Conservation (phyloP, 2,888 invertebrate genomes). For the Rhingia campestris region DNA sequence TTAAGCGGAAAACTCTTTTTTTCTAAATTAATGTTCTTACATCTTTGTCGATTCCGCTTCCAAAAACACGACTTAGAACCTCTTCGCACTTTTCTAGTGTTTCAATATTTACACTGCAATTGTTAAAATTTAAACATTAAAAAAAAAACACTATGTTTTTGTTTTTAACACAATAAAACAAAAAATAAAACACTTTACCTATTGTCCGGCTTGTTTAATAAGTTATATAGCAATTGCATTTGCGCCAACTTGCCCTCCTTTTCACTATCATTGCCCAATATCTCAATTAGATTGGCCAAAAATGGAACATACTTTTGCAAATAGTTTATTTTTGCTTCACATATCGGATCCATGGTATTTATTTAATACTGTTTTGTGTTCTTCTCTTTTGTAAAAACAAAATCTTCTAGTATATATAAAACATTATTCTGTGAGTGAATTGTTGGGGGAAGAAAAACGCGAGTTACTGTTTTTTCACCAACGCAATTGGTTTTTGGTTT, state of each 20-base stretch:
- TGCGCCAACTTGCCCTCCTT: conserved; percentile 65
- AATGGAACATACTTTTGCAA: conserved; percentile 76
- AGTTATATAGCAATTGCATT: conserved; percentile 65
- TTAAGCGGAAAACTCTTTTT: background rate
- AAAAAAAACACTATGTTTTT: background rate
- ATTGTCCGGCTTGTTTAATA: conserved; percentile 64
- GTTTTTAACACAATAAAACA: too few species aligned
- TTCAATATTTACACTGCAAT: conserved; percentile 55
- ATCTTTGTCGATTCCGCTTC: conserved; percentile 39
- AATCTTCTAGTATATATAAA: conserved; percentile 19
- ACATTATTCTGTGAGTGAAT: conserved; percentile 10
- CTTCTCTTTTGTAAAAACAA: conserved; percentile 3
- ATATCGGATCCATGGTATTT: conserved; percentile 61
- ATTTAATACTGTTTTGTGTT: conserved; percentile 20
- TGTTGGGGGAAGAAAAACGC: background rate
- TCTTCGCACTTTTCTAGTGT: conserved; percentile 67
- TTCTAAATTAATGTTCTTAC: conserved; percentile 28
- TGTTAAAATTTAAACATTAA: background rate
- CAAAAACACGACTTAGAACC: conserved; percentile 64
- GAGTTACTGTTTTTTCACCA: conserved; percentile 6
- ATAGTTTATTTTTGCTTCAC: conserved; percentile 73
- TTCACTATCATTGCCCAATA: conserved; percentile 55
- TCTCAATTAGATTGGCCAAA: conserved; percentile 70
- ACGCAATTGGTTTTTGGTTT: background rate
- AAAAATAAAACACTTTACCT: conserved; percentile 30